A percentile compares a stretch with the other conserved stretches of the same genome.
These are phyloP conservation scores for Acanthosoma haemorrhoidale DNA, from an alignment of 2,888 invertebrate genomes.

Conservation along the genomic window DNA sequence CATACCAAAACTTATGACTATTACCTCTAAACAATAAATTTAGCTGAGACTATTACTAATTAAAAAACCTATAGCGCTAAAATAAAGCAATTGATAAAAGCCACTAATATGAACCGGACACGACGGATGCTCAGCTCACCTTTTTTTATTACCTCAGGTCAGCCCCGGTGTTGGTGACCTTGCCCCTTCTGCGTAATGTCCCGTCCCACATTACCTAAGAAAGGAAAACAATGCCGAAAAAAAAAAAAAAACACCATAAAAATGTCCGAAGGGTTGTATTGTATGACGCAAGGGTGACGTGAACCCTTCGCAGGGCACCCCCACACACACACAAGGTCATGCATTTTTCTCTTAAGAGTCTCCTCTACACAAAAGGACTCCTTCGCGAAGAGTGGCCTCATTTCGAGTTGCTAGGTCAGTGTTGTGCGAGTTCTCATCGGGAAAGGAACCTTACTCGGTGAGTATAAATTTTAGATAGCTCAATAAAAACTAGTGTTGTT, in stretches of 20 bases:
- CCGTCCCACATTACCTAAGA: neutral
- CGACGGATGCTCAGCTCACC: no score
- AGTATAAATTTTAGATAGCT: no score
- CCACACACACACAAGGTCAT: neutral
- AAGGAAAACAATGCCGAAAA: neutral
- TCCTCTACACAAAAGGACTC: neutral
- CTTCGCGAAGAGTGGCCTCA: neutral
- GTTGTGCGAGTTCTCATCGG: neutral
- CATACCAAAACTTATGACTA: no score
- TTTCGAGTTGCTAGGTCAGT: neutral
- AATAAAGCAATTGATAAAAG: no score
- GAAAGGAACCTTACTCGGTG: neutral
- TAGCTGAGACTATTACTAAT: no score
- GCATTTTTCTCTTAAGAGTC: neutral
- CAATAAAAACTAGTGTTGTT: no score
- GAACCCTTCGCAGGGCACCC: neutral
- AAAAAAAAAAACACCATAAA: neutral
- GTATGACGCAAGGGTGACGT: constrained; percentile 1
- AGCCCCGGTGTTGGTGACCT: neutral
- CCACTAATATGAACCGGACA: no score
- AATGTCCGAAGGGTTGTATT: constrained; percentile 8
- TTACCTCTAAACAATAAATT: no score
- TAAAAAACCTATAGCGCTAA: no score
- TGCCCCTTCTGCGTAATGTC: neutral
- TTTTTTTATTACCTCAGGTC: neutral